Evolutionary conservation across 2,113 vertebrate genomes (phyloP), one percentile per base, ranked within the genome.

Genomic region (Gadus macrocephalus): DNA sequence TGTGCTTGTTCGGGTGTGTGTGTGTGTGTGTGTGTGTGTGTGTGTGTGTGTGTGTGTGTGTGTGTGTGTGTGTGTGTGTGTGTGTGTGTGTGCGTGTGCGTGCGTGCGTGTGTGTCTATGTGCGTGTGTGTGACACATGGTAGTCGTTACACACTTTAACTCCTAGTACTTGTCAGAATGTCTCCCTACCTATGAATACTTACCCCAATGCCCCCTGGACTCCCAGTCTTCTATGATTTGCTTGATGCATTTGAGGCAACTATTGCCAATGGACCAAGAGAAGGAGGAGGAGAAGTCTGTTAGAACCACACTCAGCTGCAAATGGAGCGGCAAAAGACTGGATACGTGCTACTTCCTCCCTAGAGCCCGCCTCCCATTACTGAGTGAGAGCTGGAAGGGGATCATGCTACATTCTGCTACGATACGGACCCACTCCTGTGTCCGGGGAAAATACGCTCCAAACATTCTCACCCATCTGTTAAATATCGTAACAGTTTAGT

Each of bases 261-360:
- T 71, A 69, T 82, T 62, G 78, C 68, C 81, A 83, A 83, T 59
- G 55, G 74, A 82, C 59, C 31, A n/a, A 72, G 49, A 14, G 7
- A 81, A 78, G 38, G 60, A 82, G n/a, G 70, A 70, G 17, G 76
- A 76, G 64, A 59, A 3, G 31, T 35, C 69, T 65, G 31, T 70
- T 63, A 42, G 38, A 42, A 42, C 62, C 60, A 42, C 68, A 70
- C 84, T 84, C 31, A 38, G 76, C 81, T 71, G 65, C 75, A 78
- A 85, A 42, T 75, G 74, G 81, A 85, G 83, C 78, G 25, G 67
- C 73, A 58, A 81, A 70, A 71, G 62, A 79, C 67, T 76, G 70
- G 35, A 82, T 75, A 86, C 87, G 83, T 86, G 74, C 72, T 78
- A 81, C 83, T 89, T 88, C 85, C 87, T 87, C 86, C 83, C 83